phyloP scores from a whole-genome alignment of 2,797 vertebrate genomes.

The Bradypodion ventrale region DNA sequence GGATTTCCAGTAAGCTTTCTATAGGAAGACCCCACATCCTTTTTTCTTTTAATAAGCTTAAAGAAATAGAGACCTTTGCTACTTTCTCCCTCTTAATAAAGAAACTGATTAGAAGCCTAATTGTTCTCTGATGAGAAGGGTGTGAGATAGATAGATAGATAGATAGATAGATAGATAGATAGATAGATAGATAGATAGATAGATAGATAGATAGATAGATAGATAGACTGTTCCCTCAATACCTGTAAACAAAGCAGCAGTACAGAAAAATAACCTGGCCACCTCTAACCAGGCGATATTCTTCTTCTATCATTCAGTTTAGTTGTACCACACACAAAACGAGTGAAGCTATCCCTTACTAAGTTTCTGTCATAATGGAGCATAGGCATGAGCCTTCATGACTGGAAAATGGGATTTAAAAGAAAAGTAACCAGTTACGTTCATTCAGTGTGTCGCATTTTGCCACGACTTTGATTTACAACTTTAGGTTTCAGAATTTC shows the following conservation, averaged over 20 bases:
- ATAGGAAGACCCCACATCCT: conserved; percentile 41
- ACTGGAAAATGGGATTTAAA: not conserved
- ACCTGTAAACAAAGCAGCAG: too few species aligned
- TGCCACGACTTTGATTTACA: not conserved
- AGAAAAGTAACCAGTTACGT: not conserved
- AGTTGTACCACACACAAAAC: not conserved
- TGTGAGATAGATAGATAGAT: too few species aligned
- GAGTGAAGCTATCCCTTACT: not conserved
- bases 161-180: too few species aligned
- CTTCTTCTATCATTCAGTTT: not conserved
- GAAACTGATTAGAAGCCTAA: conserved; percentile 16
- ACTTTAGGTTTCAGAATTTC: not conserved
- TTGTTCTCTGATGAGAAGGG: too few species aligned
- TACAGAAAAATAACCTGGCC: too few species aligned
- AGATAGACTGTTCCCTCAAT: too few species aligned
- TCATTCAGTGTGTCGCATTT: too few species aligned
- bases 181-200: too few species aligned
- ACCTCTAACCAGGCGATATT: not conserved
- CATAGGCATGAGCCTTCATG: too few species aligned
- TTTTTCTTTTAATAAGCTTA: conserved; percentile 38
- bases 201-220: too few species aligned
- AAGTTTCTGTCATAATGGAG: not conserved
- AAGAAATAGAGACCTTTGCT: conserved; percentile 51
- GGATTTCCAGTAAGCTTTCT: conserved; percentile 55
- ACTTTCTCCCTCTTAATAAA: conserved; percentile 13